Evolutionary conservation across 1,140 invertebrate species (phyloP), one percentile per base, ranked within the genome.

Genomic region (Aphaenogaster ashmeadi): DNA sequence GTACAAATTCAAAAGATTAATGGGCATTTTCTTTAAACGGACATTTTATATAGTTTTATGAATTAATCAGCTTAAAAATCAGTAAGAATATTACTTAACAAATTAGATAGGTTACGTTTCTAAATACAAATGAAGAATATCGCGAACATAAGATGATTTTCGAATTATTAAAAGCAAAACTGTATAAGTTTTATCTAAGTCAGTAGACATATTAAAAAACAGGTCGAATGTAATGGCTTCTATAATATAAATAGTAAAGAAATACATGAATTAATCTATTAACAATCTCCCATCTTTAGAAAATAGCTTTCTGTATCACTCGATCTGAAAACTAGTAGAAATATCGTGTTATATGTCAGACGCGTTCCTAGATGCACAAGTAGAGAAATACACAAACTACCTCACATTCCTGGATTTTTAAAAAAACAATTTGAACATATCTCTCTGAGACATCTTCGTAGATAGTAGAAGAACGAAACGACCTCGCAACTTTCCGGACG

Each of bases 331-430:
- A n/a, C 54, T 27, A 84, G 54, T 84, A 74, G 80, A 62, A 62
- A 60, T n/a, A 72, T 6, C 54, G 21, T 50, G 38, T 27, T n/a
- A 71, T 44, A 81, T 27, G 52, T 81, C 79, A 71, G 79, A 56
- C 41, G 15, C 41, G 15, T n/a, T 7, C 2, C 13, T n/a, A 15
- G 21, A 52, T n/a, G 27, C 11, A 36, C 11, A 36, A 38, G 21
- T 11, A 52, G n/a, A 58, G 18, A 74, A 81, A 21, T 13, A 0
- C 15, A 9, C 36, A 38, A 38, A 50, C 54, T 50, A 58, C 7
- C 36, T 69, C 62, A n/a, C 38, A n/a, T 41, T 81, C 15, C 7
- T 44, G 9, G 4, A 38, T 72, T 8, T 62, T 33, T 0, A 41
- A 13, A 54, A 67, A 54, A 44, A 83, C 52, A n/a, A 38, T 47